Conservation (phyloP, 2,797 vertebrate genomes). For the Crocodylus rhombifer region DNA sequence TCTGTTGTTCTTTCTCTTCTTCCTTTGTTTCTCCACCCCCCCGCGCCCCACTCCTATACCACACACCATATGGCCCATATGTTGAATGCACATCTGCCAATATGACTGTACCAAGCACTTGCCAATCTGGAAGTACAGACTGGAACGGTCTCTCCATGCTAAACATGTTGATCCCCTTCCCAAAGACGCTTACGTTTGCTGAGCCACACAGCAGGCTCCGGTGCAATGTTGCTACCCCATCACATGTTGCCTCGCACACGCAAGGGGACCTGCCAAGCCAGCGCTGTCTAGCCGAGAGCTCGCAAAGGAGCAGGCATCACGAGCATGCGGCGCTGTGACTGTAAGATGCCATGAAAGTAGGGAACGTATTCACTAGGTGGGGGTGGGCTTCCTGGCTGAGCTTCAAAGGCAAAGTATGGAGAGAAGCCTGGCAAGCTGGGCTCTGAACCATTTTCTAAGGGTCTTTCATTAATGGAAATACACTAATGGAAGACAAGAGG, state of each 20-base stretch:
- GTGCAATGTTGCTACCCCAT: fast-evolving
- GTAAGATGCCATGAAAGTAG: not conserved
- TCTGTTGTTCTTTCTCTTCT: too few species aligned
- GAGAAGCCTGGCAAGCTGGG: not conserved
- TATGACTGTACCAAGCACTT: not conserved
- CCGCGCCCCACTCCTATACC: not conserved
- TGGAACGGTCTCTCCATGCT: not conserved
- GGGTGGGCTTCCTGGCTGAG: not conserved
- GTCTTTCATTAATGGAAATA: not conserved
- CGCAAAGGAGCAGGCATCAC: not conserved
- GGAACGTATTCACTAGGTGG: not conserved
- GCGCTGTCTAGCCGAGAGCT: not conserved
- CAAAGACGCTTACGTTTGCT: not conserved
- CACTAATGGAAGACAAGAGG: fast-evolving
- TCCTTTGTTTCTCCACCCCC: too few species aligned
- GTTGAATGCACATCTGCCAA: conserved; percentile 12
- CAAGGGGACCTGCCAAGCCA: fast-evolving
- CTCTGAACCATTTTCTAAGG: not conserved
- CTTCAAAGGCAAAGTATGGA: not conserved
- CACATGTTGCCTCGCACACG: not conserved
- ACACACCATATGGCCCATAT: not conserved
- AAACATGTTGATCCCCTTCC: not conserved
- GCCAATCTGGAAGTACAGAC: conserved; percentile 5
- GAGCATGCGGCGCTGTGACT: not conserved
- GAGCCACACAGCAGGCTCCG: not conserved